Evolutionary conservation across 2,888 invertebrate genomes (phyloP).

Genomic region (Athetis lepigone): DNA sequence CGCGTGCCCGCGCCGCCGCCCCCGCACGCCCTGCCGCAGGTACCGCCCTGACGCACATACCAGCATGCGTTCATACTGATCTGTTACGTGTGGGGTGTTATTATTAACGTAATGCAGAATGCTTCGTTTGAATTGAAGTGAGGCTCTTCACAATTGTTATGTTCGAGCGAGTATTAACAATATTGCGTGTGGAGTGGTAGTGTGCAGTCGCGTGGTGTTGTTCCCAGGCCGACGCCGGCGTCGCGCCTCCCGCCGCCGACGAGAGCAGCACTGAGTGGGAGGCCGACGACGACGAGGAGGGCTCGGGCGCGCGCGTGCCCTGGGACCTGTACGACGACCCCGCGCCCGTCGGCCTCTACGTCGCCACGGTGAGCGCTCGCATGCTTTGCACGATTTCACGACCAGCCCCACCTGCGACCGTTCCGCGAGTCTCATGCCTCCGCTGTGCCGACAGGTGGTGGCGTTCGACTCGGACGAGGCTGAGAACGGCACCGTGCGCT

Average conservation of each 20-base stretch:
- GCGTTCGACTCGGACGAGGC: slow-evolving; percentile 96
- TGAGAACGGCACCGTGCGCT: slow-evolving; percentile 95
- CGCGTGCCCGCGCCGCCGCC: slow-evolving; percentile 93
- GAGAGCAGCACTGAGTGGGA: slow-evolving; percentile 77
- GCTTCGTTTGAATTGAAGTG: background rate
- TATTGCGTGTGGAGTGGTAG: slow-evolving; percentile 58
- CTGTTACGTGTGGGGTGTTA: slow-evolving; percentile 48
- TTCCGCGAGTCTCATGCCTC: background rate
- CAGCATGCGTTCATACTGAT: slow-evolving; percentile 36
- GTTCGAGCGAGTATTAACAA: background rate
- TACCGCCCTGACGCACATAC: slow-evolving; percentile 38
- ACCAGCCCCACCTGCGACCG: background rate
- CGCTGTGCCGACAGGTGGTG: slow-evolving; percentile 91
- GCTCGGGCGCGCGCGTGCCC: slow-evolving; percentile 69
- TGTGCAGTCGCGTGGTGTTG: slow-evolving; percentile 64
- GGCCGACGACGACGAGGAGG: slow-evolving; percentile 76
- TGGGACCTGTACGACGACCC: slow-evolving; percentile 68
- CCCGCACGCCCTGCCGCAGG: slow-evolving; percentile 79
- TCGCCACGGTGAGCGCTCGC: slow-evolving; percentile 74
- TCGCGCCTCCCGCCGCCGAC: slow-evolving; percentile 58
- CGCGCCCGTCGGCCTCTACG: slow-evolving; percentile 68
- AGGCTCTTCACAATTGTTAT: slow-evolving; percentile 9
- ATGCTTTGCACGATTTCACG: slow-evolving; percentile 11
- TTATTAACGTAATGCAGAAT: slow-evolving; percentile 27
- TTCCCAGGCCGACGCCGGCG: slow-evolving; percentile 53